Base-by-base conservation (phyloP, 2,113 vertebrate genomes). In the Amphilophus citrinellus region DNA sequence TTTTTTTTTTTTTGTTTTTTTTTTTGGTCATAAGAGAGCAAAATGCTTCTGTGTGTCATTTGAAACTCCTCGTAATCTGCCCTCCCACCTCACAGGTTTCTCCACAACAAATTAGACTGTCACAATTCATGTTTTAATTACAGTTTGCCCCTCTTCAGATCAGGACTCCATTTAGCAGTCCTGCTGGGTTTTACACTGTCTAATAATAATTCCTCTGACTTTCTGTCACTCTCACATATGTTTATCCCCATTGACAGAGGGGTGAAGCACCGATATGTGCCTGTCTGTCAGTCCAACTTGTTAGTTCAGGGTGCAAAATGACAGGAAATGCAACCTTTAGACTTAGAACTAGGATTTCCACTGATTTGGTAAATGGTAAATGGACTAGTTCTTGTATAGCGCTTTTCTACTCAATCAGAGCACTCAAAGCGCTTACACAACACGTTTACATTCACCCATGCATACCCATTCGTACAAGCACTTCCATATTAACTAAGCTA, bases 81-180 rank as follows among this genome's bases (percentile, higher is more conserved):
- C 90, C 85, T 85, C 79, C 1, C 85, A 87, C 90, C 85, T 85
- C 79, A 2, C 85, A 87, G 90, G 82, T 61, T 50, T 82, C 87
- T 85, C 80, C 82, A 59, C 61, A 61, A 87, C 87, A 84, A 86
- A 87, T 79, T 66, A 84, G 59, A 39, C 63, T 3, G 59, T 59
- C 39, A 9, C 37, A 42, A 81, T 90, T 91, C 83, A 85, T 71
- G 56, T 92, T 89, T 86, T 89, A 89, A 88, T 93, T 90, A 85
- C 83, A 88, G 85, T 83, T 80, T 83, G 83, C 77, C 83, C 88
- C n/a, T n/a, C n/a, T 89, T 91, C 92, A 89, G 85, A 88, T 91
- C 79, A 62, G 76, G 63, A 66, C 83, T 86, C 68, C 17, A 86
- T 85, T 82, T 75, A 82, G 59, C 79, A 71, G 77, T 76, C 80